These are phyloP conservation scores for Percopsis transmontana DNA, from an alignment of 2,113 vertebrate species.

Conservation along the genomic window DNA sequence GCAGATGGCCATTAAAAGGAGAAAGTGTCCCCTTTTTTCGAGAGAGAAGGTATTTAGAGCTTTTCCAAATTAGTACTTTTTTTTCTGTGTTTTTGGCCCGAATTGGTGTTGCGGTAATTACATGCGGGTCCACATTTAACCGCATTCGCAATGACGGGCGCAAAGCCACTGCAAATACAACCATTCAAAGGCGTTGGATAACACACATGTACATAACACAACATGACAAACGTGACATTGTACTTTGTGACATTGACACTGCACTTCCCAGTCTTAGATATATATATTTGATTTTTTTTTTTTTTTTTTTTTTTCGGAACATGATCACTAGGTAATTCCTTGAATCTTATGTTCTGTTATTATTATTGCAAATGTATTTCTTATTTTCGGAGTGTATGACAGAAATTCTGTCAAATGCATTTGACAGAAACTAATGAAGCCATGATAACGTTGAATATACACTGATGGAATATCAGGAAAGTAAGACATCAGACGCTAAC, in stretches of 20 bases:
- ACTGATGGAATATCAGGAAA: slow-evolving; percentile 71
- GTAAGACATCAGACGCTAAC: slow-evolving; percentile 76
- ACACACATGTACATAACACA: slow-evolving; percentile 1
- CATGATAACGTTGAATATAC: slow-evolving; percentile 65
- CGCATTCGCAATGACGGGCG: slow-evolving; percentile 36
- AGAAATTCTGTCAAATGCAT: slow-evolving; percentile 54
- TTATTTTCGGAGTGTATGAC: neutral
- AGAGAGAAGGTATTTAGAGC: slow-evolving; percentile 83
- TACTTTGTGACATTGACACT: too few species aligned
- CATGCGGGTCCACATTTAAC: slow-evolving; percentile 63
- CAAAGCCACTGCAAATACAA: slow-evolving; percentile 21
- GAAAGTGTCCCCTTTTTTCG: slow-evolving; percentile 95
- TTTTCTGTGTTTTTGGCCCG: slow-evolving; percentile 64
- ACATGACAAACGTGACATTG: neutral
- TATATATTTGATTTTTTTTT: slow-evolving; percentile 17
- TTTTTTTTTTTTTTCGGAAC: slow-evolving; percentile 21
- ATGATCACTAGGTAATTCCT: too few species aligned
- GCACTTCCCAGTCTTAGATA: too few species aligned
- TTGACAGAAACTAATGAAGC: slow-evolving; percentile 65
- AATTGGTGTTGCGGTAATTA: slow-evolving; percentile 69
- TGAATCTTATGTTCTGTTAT: neutral
- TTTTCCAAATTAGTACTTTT: slow-evolving; percentile 77
- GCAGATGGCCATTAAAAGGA: slow-evolving; percentile 99
- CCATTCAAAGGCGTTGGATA: neutral
- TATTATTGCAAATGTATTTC: neutral